Base-by-base conservation (phyloP, 2,888 invertebrate species). In the Zaprionus obscuricornis region DNA sequence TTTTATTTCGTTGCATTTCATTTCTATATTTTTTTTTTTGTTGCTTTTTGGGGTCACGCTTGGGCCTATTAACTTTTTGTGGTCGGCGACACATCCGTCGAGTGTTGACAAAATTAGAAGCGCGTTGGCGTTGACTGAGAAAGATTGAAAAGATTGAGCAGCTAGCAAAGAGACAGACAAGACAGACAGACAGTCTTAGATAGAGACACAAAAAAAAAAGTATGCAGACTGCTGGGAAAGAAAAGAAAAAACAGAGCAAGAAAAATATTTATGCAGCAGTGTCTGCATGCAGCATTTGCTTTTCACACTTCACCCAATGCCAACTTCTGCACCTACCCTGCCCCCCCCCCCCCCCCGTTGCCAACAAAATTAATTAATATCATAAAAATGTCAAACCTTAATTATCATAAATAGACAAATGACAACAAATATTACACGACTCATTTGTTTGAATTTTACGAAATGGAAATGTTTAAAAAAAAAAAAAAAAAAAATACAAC, bases 351-450 rank as follows among this genome's bases (percentile, higher is more conserved):
- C 3, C 36, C 22, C 4, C 2, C 57, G 37, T n/a, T 20, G 39
- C 22, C 49, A 66, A 77, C 81, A 86, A n/a, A 86, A 85, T 75
- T 77, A 86, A 85, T 86, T 83, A 85, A 86, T 78, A 83, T 70
- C 83, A 81, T 85, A 73, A 86, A 85, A 85, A 71, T 73, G 77
- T 85, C 85, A 81, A 69, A 66, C 65, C 78, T 82, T 82, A 83
- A 85, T 83, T 84, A 84, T 65, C 81, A 81, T 72, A 83, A 79
- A 81, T 83, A 76, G 76, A 60, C 57, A 60, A 85, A 83, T 59
- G 79, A 83, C 79, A 85, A 79, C 73, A 85, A 85, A 85, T 67
- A 79, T 79, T 78, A 79, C 65, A 62, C 65, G 74, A 57, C 43
- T 63, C 70, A 64, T 85, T 82, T 75, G 63, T 82, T 66, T 50